A percentile compares a stretch with the other conserved stretches of the same genome.
Evolutionary conservation across 2,797 vertebrate species (phyloP).

Genomic region (Avahi laniger): DNA sequence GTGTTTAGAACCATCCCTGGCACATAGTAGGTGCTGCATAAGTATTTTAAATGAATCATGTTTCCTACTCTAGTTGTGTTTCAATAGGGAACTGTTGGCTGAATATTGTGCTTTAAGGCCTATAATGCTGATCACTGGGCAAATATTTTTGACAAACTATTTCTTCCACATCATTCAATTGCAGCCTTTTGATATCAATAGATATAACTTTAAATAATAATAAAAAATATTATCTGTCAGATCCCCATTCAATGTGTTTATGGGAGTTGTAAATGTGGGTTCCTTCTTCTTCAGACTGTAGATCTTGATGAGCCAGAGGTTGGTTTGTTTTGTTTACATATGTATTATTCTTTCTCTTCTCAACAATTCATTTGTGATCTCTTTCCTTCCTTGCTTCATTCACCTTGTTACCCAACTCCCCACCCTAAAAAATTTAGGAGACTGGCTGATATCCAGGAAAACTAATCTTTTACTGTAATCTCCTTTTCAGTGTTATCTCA

Average conservation of each 20-base stretch:
- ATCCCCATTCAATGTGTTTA: neutral
- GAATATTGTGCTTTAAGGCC: neutral
- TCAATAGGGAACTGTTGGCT: neutral
- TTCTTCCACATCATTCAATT: neutral
- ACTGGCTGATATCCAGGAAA: constrained; percentile 4
- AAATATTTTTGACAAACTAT: constrained; percentile 33
- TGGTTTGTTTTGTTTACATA: neutral
- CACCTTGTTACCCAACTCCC: neutral
- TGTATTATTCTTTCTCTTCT: neutral
- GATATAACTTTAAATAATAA: neutral
- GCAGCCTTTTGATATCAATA: neutral
- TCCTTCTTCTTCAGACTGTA: neutral
- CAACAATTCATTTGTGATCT: neutral
- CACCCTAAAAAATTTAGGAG: neutral
- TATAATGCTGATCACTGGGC: neutral
- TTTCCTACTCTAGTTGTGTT: neutral
- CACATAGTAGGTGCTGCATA: neutral
- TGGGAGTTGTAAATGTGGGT: neutral
- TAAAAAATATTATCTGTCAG: neutral
- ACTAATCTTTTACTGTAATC: neutral
- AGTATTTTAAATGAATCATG: constrained; percentile 26
- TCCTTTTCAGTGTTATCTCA: constrained; percentile 41
- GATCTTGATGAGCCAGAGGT: neutral
- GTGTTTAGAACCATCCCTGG: neutral
- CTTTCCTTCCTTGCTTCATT: constrained; percentile 12